Base-by-base conservation (phyloP, 1,140 invertebrate genomes). In the Zaprionus nigranus region DNA sequence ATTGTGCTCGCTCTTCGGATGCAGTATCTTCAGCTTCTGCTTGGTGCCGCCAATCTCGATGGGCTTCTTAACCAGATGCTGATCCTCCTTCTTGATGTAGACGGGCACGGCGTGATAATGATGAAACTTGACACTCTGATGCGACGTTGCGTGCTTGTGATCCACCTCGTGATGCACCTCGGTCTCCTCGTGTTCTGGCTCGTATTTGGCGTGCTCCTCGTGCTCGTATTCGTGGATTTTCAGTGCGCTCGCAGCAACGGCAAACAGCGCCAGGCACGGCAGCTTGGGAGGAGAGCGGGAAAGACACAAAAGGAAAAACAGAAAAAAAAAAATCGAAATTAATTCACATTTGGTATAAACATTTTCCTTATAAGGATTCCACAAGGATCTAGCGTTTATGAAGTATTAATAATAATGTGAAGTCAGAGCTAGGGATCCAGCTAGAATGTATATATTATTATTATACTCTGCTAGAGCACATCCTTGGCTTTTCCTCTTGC, bases 91-190 rank as follows among this genome's bases (percentile, higher is more conserved):
- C 92, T 95, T 95, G 4, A 95, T 93, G 88, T 95, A 95, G 4
- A 95, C 94, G 13, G 95, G 95, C 9, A 95, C 95, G 7, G 95
- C 93, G 75, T 95, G 95, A 90, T 94, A 95, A 75, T 95, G 95
- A 79, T 95, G 94, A 78, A 95, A 94, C 76, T 95, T 95, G 73
- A 95, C 94, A 38, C 94, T 95, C 90, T 95, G 95, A 80, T 95
- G 95, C 22, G 95, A 95, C 73, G 94, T 95, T 22, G 95, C 95
- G 77, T 95, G 94, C 77, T 95, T 94, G 70, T 95, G 94, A 67
- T 95, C 93, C 36, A 95, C 91, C 69, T 94, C 93, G 60, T 94
- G 94, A 75, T 94, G 94, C 82, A 94, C 93, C 54, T 94, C 94
- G 43, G 94, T 94, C 62, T 94, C 94, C 64, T 94, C 93, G 20